Percentiles rank a stretch among this genome's conserved stretches.
phyloP scores from a whole-genome alignment of 2,888 invertebrate genomes.

The Ceraclea dissimilis region DNA sequence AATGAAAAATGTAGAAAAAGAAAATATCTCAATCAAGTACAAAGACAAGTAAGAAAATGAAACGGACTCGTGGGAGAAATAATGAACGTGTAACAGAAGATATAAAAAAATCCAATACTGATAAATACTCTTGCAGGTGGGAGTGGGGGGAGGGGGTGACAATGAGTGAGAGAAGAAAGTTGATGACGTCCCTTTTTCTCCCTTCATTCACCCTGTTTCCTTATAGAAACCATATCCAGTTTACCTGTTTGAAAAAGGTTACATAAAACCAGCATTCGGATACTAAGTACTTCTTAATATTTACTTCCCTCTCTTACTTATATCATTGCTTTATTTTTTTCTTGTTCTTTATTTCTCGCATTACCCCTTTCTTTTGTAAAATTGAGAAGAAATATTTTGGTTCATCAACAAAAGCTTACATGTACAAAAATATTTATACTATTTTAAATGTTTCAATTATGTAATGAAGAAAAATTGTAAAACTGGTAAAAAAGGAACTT shows the following conservation, averaged over 20 bases:
- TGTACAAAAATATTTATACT: no score
- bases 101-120: constrained; percentile 24
- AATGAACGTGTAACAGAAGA: constrained; percentile 23
- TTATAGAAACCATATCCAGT: constrained; percentile 9
- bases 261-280: constrained; percentile 26
- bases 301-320: constrained; percentile 15
- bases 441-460: no score
- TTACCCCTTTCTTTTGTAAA: constrained; percentile 21
- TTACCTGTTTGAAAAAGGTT: constrained; percentile 26
- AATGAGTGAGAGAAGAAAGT: no score
- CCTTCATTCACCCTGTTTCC: neutral
- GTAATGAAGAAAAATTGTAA: no score
- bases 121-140: constrained; percentile 17
- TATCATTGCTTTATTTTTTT: constrained; percentile 10
- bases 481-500: no score
- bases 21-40: neutral
- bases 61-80: constrained; percentile 22
- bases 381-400: neutral
- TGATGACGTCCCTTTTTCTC: neutral
- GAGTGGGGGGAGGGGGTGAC: constrained; percentile 1
- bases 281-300: constrained; percentile 16
- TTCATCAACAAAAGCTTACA: no score
- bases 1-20: neutral
- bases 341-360: constrained; percentile 14
- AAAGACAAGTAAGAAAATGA: constrained; percentile 21